A percentile compares a stretch with the other conserved stretches of the same genome.
Evolutionary conservation across 30 jellyfish, hydroid and myxozoan species (phyloP).

Genomic region (Rhopilema esculentum): DNA sequence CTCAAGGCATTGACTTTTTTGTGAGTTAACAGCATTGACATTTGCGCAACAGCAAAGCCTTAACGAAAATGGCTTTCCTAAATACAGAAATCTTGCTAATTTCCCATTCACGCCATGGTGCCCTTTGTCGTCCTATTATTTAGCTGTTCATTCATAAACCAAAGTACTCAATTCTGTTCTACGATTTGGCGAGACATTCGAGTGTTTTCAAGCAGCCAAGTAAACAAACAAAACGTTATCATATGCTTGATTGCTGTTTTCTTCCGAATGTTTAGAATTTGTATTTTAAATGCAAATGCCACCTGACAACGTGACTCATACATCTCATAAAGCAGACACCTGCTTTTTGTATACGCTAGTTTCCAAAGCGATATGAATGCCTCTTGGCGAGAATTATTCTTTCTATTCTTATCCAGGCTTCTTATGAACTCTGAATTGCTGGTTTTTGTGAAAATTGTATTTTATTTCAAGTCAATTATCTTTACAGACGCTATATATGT

Average conservation of each 20-base stretch:
- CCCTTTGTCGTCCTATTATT: neutral
- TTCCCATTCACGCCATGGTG: neutral
- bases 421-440: too few species aligned
- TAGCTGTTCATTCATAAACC: neutral
- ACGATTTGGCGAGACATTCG: neutral
- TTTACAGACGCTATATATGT: too few species aligned
- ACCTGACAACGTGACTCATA: slow-evolving; percentile 64
- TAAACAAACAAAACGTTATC: slow-evolving; percentile 49
- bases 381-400: neutral
- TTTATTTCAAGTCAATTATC: too few species aligned
- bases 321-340: slow-evolving; percentile 34
- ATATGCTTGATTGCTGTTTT: slow-evolving; percentile 12
- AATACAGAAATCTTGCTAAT: neutral
- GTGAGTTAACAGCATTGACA: too few species aligned
- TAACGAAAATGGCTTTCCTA: neutral
- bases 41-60: too few species aligned
- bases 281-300: slow-evolving; percentile 12
- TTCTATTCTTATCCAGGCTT: neutral
- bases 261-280: neutral
- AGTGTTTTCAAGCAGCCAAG: neutral
- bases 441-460: too few species aligned
- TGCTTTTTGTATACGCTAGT: slow-evolving; percentile 18
- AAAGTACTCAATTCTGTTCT: neutral
- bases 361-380: neutral
- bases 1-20: too few species aligned